Evolutionary conservation across 2,797 vertebrate genomes (phyloP), one percentile per base, ranked within the genome.

Genomic region (Poeciliopsis paucimaculata): DNA sequence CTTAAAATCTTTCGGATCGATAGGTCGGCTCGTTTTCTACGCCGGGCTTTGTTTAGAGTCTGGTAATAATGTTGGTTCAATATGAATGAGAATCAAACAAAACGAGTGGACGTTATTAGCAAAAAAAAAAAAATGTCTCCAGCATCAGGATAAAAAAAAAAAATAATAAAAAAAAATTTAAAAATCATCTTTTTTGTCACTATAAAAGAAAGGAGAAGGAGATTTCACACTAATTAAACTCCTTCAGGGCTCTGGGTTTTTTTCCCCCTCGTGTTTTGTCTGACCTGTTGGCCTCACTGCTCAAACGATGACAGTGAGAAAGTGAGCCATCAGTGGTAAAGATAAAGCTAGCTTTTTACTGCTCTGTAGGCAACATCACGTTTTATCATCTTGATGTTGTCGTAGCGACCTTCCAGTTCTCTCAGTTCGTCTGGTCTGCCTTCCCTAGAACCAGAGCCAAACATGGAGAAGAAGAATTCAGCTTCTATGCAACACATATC

Each of bases 281-380:
- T 57, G 55, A 57, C 74, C 90, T 90, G 88, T 89, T 91, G 77
- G 87, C 87, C 83, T 88, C 84, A 75, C 90, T 89, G 82, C 85
- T 91, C 78, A 80, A 49, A 87, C 84, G 78, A 90, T 83, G 81
- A 84, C 82, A 84, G 79, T 74, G 90, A 84, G 87, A 92, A 94
- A 93, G n/a, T 57, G 55, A 57, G 55, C 55, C n/a, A 6, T 57
- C n/a, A 57, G n/a, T 28, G n/a, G n/a, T 57, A 57, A 57, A 57
- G 55, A 28, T 13, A 28, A 57, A n/a, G 3, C 55, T n/a, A 28
- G 55, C 55, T 28, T 57, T 57, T 57, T 28, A 28, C n/a, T 57
- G 55, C 55, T 57, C 55, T 57, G 55, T 4, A 57, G n/a, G 20
- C 11, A 57, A 57, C 10, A 12, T 28, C 26, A 2, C n/a, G 26